Evolutionary conservation across 2,113 vertebrate genomes (phyloP), one percentile per base, ranked within the genome.

Genomic region (Calonectris borealis): DNA sequence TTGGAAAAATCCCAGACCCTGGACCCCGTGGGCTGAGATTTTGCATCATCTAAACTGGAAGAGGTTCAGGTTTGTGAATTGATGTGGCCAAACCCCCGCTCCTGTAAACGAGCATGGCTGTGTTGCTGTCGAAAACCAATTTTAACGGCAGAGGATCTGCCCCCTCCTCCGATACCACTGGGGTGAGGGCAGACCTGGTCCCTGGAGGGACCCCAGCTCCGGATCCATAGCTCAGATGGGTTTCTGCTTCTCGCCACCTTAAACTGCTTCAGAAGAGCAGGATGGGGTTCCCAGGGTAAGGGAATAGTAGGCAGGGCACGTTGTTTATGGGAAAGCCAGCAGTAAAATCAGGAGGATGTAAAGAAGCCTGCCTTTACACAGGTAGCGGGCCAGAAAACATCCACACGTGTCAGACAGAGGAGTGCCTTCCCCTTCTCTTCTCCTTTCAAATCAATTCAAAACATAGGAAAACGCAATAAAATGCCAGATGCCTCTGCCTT

Each of bases 61-160:
- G 80, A 65, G 24, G 26, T 83, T 92, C 64, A 88, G 76, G 21
- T 46, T 77, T 80, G 62, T 66, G 76, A 88, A 46, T 19, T 58
- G 79, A 70, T n/a, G 64, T 38, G 72, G 32, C 69, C 91, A 82
- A 58, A 55, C 29, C 10, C 34, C 10, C 0, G 2, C 34, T 78
- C 21, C 66, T 7, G 3, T 36, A 84, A 60, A 49, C 0, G 0
- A 94, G 18, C 0, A 0, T 42, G 46, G 55, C 57, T 62, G 34
- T 0, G 0, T 17, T 73, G 48, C 52, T 76, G 61, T 49, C 3
- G 3, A 40, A 26, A 77, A 54, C 27, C 31, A 49, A 14, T 46
- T 85, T 81, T 40, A 36, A 57, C 1, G 9, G 57, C 57, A 87
- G 57, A 78, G 29, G 27, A 52, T 48, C 80, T 88, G 36, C 6